Conservation (phyloP, 1,140 invertebrate species). For the Holotrichia oblita region DNA sequence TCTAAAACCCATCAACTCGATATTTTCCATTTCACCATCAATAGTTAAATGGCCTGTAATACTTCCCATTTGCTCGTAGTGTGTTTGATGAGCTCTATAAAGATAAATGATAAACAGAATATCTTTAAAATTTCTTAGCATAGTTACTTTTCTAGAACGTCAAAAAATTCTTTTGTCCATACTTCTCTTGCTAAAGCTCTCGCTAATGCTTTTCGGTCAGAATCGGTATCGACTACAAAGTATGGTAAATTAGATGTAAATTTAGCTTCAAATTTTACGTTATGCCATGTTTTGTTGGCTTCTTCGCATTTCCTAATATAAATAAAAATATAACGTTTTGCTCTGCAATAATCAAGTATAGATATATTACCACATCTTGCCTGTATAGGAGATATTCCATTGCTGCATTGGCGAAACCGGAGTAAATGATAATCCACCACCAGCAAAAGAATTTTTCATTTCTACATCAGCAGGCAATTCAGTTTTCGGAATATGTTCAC, state of each 20-base stretch:
- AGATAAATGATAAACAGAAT: neutral
- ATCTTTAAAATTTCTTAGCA: neutral
- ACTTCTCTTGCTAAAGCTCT: slow-evolving; percentile 72
- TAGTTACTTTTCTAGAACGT: slow-evolving; percentile 68
- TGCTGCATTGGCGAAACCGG: slow-evolving; percentile 72
- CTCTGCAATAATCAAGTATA: neutral
- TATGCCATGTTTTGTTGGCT: slow-evolving; percentile 6
- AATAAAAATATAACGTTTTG: slow-evolving; percentile 4
- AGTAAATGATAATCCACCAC: slow-evolving; percentile 71
- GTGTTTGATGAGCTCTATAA: slow-evolving; percentile 74
- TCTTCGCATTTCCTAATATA: neutral
- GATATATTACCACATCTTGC: slow-evolving; percentile 68
- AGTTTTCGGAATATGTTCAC: slow-evolving; percentile 73
- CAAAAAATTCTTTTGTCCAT: slow-evolving; percentile 73
- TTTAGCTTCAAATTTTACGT: slow-evolving; percentile 65
- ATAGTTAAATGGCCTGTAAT: slow-evolving; percentile 66
- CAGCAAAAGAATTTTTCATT: slow-evolving; percentile 65
- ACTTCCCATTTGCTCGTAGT: slow-evolving; percentile 78
- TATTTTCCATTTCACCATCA: slow-evolving; percentile 61
- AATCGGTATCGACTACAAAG: slow-evolving; percentile 76
- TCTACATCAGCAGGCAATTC: slow-evolving; percentile 65
- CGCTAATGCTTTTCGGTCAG: slow-evolving; percentile 67
- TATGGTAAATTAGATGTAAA: slow-evolving; percentile 64
- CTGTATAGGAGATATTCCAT: slow-evolving; percentile 72
- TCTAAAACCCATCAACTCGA: slow-evolving; percentile 67